Base-by-base conservation (phyloP, 2,888 invertebrate species). In the Azorinus chamasolen region DNA sequence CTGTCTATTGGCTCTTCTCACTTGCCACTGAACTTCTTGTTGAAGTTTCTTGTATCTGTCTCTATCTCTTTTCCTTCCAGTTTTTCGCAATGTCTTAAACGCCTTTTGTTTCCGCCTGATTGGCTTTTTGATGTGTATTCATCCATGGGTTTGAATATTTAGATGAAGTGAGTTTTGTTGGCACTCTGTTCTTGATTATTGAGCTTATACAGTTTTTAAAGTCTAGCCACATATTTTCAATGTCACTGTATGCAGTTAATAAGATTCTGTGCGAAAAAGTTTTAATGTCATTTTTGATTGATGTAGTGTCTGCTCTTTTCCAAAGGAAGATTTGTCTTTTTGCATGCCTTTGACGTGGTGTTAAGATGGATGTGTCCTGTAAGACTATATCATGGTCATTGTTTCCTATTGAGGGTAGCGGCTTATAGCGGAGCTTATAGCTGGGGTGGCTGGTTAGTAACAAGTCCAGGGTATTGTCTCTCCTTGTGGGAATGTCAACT, bases 361-460 rank as follows among this genome's bases (percentile, higher is more conserved):
- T 5, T 20, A 16, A 3, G 16, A 32, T 25, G 2, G 59, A 16
- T 16, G 59, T 59, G 32, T 59, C 32, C 10, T 6, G 32, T 32
- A 32, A 10, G 1, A 46, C 16, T 25, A 46, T 59, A 25, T 59
- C 59, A 27, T 59, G 59, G 48, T 77, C 76, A 46, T 66, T 70
- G 16, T 68, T 71, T 2, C 62, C 57, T 6, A 74, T 74, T 14
- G 70, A 58, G 3, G 74, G 76, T 20, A 70, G 14, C 0, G 74
- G 65, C 43, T 73, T 76, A 27, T 76, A 76, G 4, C 66, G 43
- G 4, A 45, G 43, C 25, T 37, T 72, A 25, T 62, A 72, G 39
- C 54, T 58, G 5, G 73, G 73, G 27, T 76, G 70, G 46, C 68
- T 57, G 14, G 73, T 80, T 0, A 76, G 39, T 10, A 80, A 20